Conservation (phyloP, 2,797 vertebrate genomes). For the Pseudochromis fuscus region DNA sequence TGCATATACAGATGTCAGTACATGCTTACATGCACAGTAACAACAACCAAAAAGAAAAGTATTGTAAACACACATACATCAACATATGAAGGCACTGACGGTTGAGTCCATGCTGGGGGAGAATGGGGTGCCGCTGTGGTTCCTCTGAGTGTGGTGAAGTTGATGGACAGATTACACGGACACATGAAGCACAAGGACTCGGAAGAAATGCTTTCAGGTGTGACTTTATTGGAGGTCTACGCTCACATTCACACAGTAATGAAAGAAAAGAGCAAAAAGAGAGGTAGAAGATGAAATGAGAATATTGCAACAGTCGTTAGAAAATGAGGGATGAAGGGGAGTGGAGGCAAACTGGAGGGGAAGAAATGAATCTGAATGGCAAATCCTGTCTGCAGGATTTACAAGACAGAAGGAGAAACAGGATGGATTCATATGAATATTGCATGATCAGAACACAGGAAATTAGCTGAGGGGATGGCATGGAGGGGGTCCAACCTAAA, state of each 20-base stretch:
- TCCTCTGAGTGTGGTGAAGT: slow-evolving; percentile 77
- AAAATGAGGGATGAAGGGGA: slow-evolving; percentile 45
- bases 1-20: slow-evolving; percentile 54
- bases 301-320: slow-evolving; percentile 70
- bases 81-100: slow-evolving; percentile 55
- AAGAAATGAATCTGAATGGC: slow-evolving; percentile 39
- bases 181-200: slow-evolving; percentile 90
- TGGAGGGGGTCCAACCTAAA: slow-evolving; percentile 31
- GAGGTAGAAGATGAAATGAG: slow-evolving; percentile 76
- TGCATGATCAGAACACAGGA: slow-evolving; percentile 62
- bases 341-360: slow-evolving; percentile 17
- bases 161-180: slow-evolving; percentile 87
- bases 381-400: slow-evolving; percentile 67
- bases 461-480: slow-evolving; percentile 49
- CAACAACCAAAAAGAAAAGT: slow-evolving; percentile 10
- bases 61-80: slow-evolving; percentile 47
- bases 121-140: slow-evolving; percentile 56
- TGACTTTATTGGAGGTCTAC: slow-evolving; percentile 85
- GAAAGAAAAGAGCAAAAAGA: slow-evolving; percentile 61
- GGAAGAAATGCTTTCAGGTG: slow-evolving; percentile 88
- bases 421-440: slow-evolving; percentile 64
- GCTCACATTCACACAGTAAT: slow-evolving; percentile 84
- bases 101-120: slow-evolving; percentile 77
- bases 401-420: slow-evolving; percentile 48
- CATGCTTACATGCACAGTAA: slow-evolving; percentile 71